Conservation (phyloP, 2,797 vertebrate species). For the Scleropages formosus region DNA sequence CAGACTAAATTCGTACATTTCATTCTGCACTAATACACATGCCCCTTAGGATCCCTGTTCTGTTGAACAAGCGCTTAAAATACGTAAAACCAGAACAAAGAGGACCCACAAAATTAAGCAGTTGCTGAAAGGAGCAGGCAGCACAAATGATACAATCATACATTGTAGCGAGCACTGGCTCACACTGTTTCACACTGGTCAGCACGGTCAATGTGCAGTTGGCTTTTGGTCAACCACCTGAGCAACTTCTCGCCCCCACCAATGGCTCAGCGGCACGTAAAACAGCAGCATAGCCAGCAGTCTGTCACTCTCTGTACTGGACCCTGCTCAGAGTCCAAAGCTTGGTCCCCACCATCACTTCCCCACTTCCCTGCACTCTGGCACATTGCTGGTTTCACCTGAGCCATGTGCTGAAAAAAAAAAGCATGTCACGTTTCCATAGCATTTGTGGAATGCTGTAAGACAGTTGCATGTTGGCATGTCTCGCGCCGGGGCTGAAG, state of each 20-base stretch:
- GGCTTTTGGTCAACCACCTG: not conserved
- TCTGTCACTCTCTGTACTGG: not conserved
- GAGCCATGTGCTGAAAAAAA: constrained; percentile 14
- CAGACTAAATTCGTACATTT: constrained; percentile 10
- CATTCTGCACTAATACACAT: not conserved
- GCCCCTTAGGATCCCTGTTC: constrained; percentile 15
- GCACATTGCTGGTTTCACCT: not conserved
- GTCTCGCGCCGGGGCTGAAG: constrained; percentile 7
- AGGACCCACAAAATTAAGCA: constrained; percentile 31
- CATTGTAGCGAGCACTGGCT: constrained; percentile 55
- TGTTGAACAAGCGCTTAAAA: constrained; percentile 13
- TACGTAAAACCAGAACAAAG: constrained; percentile 33
- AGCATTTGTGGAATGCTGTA: constrained; percentile 12
- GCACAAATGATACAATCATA: constrained; percentile 53
- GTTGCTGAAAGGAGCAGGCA: constrained; percentile 48
- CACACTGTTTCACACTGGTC: constrained; percentile 27
- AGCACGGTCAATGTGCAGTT: not conserved
- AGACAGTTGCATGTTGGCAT: constrained; percentile 7
- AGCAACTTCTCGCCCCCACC: not conserved
- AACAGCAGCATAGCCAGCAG: constrained; percentile 6
- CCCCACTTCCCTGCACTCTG: constrained; percentile 25
- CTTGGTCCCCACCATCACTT: constrained; percentile 2
- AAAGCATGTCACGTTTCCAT: constrained; percentile 15
- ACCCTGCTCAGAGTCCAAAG: constrained; percentile 3
- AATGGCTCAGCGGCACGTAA: constrained; percentile 7